Base-by-base conservation (phyloP, 1,140 invertebrate species). In the Macrosteles quadrilineatus region DNA sequence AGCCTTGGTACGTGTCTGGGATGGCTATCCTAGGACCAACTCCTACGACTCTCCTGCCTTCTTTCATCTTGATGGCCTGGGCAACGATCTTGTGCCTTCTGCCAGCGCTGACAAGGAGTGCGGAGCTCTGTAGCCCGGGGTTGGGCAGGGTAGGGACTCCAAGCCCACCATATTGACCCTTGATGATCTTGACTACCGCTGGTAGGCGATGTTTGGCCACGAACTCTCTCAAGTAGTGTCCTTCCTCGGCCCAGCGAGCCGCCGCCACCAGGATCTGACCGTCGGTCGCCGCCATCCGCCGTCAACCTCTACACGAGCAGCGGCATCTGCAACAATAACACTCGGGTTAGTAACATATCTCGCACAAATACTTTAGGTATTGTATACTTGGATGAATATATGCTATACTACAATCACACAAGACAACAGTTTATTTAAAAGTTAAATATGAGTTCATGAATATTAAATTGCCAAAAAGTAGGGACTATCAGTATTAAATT, bases 21-120 rank as follows among this genome's bases (percentile, higher is more conserved):
- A 98, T 96, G 53, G 93, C 88, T 45, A 97, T 83, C 75, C 92
- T 86, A 0, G 92, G 91, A 11, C 94, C 92, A 0, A 92, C 86
- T 69, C 87, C 90, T 25, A 91, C 90, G 74, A 90, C 87, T 72
- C 89, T 83, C 21, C 85, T 80, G 0, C 91, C 90, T 78, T 97
- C 94, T 79, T 96, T 94, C 77, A 96, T 88, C 83, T 95, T 95
- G 47, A 97, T 91, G 64, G 93, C 93, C 80, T 97, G 95, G 0
- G 91, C 91, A 31, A 95, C 87, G 69, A 97, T 91, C 78, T 96
- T 95, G 72, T 91, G 88, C 67, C 90, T 85, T 65, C 91, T 88
- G 57, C 94, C 93, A 1, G 90, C 90, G 25, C 91, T 93, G 53
- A 95, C 85, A 23, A 97, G 86, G 14, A 96, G 81, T 3, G 94